A percentile compares a stretch with the other conserved stretches of the same genome.
These are phyloP conservation scores for Nomada ferruginata DNA, from an alignment of 2,888 invertebrate genomes.

Conservation along the genomic window DNA sequence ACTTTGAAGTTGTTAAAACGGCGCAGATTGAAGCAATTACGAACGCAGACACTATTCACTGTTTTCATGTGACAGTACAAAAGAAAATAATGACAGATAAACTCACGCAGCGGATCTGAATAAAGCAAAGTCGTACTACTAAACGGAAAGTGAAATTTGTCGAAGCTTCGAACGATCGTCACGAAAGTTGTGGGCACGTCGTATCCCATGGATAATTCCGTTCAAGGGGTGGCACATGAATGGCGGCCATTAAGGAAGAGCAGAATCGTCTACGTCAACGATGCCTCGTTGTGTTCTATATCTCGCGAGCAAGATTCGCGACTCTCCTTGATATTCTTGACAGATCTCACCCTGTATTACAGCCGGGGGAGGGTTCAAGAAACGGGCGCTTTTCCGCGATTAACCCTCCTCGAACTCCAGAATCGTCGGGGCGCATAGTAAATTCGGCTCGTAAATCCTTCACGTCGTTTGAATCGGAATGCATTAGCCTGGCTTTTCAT, in stretches of 20 bases:
- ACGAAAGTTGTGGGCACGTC: constrained; percentile 4
- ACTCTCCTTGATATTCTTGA: constrained; percentile 17
- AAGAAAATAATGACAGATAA: background rate
- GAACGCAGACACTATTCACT: no score
- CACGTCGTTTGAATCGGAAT: constrained; percentile 6
- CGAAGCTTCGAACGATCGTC: constrained; percentile 15
- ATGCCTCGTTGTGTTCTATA: background rate
- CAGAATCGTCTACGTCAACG: background rate
- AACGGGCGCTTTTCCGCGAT: constrained; percentile 23
- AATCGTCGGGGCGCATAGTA: constrained; percentile 6
- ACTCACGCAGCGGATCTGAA: background rate
- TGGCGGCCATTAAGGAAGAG: constrained; percentile 23
- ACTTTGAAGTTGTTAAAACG: no score
- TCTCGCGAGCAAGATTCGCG: constrained; percentile 24
- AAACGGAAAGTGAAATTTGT: background rate
- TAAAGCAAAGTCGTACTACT: background rate
- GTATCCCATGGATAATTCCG: constrained; percentile 13
- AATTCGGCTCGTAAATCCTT: constrained; percentile 34
- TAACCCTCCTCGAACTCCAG: constrained; percentile 12
- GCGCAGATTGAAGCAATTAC: no score
- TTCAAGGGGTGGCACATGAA: constrained; percentile 16
- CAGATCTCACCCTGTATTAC: constrained; percentile 5
- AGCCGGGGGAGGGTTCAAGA: background rate
- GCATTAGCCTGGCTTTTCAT: constrained; percentile 36
- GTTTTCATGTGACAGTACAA: no score